Evolutionary conservation across 2,797 vertebrate species (phyloP).

Genomic region (Onychomys leucogaster): DNA sequence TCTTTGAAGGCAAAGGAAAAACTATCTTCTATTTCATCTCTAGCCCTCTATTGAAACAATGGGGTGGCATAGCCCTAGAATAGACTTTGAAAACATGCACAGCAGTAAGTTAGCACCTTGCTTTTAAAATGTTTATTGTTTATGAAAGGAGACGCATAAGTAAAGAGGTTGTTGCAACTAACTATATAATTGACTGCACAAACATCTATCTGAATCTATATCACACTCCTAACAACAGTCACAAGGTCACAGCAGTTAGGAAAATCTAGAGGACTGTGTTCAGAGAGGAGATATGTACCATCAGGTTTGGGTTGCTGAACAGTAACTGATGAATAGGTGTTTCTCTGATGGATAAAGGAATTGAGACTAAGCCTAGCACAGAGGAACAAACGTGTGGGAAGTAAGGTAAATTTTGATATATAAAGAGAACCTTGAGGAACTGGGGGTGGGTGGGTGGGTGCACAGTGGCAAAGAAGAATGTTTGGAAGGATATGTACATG

Average conservation of each 20-base stretch:
- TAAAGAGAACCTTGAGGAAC: neutral
- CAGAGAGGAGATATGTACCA: neutral
- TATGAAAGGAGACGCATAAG: neutral
- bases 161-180: neutral
- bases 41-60: neutral
- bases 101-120: neutral
- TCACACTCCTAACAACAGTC: neutral
- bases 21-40: neutral
- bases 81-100: neutral
- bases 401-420: neutral
- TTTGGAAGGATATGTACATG: neutral
- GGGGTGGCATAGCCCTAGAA: neutral
- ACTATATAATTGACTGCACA: neutral
- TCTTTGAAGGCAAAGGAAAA: neutral
- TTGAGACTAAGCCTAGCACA: neutral
- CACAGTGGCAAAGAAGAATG: neutral
- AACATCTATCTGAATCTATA: neutral
- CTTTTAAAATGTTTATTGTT: neutral
- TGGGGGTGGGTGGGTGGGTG: rapidly evolving
- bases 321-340: neutral
- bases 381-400: neutral
- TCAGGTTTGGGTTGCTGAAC: neutral
- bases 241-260: neutral
- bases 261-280: neutral
- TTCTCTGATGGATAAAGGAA: constrained; percentile 2